Evolutionary conservation across 1,140 invertebrate species (phyloP), one percentile per base, ranked within the genome.

Genomic region (Rhagoletis pomonella): DNA sequence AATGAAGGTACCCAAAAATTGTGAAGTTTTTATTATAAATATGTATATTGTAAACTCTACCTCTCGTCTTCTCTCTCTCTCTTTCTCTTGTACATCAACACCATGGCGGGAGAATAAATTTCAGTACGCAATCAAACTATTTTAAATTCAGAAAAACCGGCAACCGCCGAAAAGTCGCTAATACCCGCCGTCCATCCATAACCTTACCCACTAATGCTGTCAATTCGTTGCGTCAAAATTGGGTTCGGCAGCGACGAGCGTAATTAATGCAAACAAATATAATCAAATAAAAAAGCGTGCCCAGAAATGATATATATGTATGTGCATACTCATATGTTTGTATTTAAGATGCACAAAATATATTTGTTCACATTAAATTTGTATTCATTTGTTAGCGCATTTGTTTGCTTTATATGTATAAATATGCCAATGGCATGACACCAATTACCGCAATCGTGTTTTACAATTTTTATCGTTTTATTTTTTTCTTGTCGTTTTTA

Each of bases 381-480:
- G 64, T n/a, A 47, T 62, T 62, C 60, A n/a, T 77, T 17, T 77
- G 7, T 50, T 9, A 77, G 60, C 12, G 60, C 17, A 77, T 55
- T 55, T 29, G n/a, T 81, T 58, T 81, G 88, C 84, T 59, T 85
- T 85, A 62, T 85, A 62, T 19, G 84, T 85, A 44, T 62, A 91
- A 91, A 91, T 91, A 90, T 91, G 90, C 90, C 90, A 91, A 91
- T 91, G 90, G 90, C 90, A 91, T 90, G 91, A 91, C 90, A 91
- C 90, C 90, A 89, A 91, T 91, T 91, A 91, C 77, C 47, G 50
- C 47, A 19, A n/a, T 50, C 73, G 47, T 81, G 73, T 19, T 81
- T 81, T 29, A 9, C 17, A 50, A 55, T 55, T 62, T 62, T 73
- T 47, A 0, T 14, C 47, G 47, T 44, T 73, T 81, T 5, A 47